These are phyloP conservation scores for Molossus molossus DNA, from an alignment of 2,797 vertebrate genomes.

Conservation along the genomic window DNA sequence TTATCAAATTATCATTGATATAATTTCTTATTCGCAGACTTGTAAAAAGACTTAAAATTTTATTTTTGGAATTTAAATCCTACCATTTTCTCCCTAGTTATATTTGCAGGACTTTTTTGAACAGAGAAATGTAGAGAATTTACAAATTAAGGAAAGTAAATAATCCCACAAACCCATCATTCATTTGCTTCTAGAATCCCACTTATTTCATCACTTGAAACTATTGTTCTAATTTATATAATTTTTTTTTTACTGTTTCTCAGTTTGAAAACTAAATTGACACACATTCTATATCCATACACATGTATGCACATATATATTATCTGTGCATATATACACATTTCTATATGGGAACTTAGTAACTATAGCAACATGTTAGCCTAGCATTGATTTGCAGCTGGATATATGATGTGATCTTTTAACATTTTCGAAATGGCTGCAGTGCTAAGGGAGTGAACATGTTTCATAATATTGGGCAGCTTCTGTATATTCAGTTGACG, in stretches of 20 bases:
- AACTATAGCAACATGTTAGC: neutral
- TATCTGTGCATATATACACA: neutral
- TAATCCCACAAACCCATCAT: neutral
- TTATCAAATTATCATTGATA: neutral
- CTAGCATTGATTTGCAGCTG: conserved; percentile 57
- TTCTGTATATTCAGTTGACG: conserved; percentile 74
- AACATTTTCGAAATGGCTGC: conserved; percentile 67
- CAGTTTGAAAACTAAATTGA: conserved; percentile 3
- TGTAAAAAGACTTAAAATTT: conserved; percentile 12
- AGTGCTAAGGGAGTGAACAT: conserved; percentile 54
- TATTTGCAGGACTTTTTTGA: conserved; percentile 2
- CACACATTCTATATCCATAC: neutral
- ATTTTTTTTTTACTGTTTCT: conserved; percentile 22
- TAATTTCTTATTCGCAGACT: conserved; percentile 23
- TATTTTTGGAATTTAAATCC: conserved; percentile 56
- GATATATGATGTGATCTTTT: conserved; percentile 65
- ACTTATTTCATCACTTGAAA: neutral
- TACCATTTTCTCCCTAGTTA: neutral
- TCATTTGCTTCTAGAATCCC: neutral
- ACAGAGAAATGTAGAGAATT: neutral
- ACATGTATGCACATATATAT: neutral
- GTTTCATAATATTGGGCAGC: conserved; percentile 75
- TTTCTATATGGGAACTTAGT: conserved; percentile 67
- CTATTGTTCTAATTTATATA: neutral
- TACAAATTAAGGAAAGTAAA: conserved; percentile 26